Evolutionary conservation across 2,888 invertebrate species (phyloP).

Genomic region (Patella depressa): DNA sequence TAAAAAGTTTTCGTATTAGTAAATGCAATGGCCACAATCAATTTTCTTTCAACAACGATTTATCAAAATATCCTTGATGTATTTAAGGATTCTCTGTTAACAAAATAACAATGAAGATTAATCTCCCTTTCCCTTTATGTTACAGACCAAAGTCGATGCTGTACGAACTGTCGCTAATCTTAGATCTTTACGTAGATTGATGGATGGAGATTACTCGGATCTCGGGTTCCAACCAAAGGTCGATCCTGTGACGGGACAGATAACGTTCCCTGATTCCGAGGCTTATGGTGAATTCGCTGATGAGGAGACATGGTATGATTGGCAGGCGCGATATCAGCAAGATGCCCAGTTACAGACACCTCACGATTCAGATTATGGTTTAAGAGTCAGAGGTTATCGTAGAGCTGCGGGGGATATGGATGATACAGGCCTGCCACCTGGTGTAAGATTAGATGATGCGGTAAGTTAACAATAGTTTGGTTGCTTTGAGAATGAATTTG

Average conservation of each 20-base stretch:
- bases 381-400: constrained; percentile 61
- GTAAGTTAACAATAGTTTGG: not conserved
- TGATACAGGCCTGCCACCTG: constrained; percentile 10
- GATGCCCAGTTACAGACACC: constrained; percentile 95
- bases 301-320: constrained; percentile 64
- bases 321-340: constrained; percentile 84
- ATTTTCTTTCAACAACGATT: no score
- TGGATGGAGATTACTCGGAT: constrained; percentile 41
- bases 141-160: constrained; percentile 15
- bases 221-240: constrained; percentile 43
- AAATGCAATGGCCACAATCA: no score
- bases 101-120: no score
- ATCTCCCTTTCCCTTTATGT: no score
- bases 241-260: constrained; percentile 51
- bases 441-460: constrained; percentile 15
- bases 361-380: constrained; percentile 94
- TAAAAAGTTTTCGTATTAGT: no score
- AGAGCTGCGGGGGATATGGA: constrained; percentile 27
- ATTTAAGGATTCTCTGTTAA: no score
- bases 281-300: constrained; percentile 65
- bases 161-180: constrained; percentile 54
- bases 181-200: constrained; percentile 50
- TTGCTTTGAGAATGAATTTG: not conserved
- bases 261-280: constrained; percentile 55
- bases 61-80: no score